phyloP scores from a whole-genome alignment of 2,113 vertebrate genomes.

The Brachyhypopomus gauderio region DNA sequence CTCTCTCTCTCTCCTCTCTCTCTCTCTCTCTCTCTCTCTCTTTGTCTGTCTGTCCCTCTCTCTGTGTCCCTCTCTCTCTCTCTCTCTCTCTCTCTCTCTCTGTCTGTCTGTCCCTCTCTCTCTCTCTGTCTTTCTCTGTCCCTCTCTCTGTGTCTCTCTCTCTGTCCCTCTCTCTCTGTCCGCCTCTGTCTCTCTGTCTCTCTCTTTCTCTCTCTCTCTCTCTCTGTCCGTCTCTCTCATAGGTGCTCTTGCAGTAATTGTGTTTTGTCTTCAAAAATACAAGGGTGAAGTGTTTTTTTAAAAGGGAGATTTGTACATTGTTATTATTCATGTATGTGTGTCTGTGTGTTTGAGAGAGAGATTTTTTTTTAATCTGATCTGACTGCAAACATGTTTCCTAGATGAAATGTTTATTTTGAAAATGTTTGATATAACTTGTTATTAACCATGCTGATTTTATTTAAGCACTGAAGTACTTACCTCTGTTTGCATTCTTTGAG shows the following conservation, averaged over 20 bases:
- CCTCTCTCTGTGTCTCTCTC: too few species aligned
- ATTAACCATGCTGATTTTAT: constrained; percentile 17
- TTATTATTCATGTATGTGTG: neutral
- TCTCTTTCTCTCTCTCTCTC: too few species aligned
- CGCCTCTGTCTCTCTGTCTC: too few species aligned
- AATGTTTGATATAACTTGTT: constrained; percentile 9
- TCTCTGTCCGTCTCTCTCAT: neutral
- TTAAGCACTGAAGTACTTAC: constrained; percentile 6
- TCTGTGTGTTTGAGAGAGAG: neutral
- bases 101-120: too few species aligned
- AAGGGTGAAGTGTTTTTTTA: constrained; percentile 47
- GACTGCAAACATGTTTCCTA: neutral
- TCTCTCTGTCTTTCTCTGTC: too few species aligned
- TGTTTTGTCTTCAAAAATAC: constrained; percentile 53
- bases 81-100: too few species aligned
- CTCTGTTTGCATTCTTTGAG: constrained; percentile 34
- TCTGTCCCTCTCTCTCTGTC: too few species aligned
- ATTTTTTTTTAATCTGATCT: neutral
- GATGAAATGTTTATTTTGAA: constrained; percentile 15
- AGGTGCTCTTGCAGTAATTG: constrained; percentile 58
- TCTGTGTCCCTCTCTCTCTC: too few species aligned
- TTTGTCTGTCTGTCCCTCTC: too few species aligned
- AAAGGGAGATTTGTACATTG: neutral
- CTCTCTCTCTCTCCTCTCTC: neutral
- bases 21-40: constrained; percentile 30